Evolutionary conservation across 2,888 invertebrate genomes (phyloP).

Genomic region (Periphyllus acericola): DNA sequence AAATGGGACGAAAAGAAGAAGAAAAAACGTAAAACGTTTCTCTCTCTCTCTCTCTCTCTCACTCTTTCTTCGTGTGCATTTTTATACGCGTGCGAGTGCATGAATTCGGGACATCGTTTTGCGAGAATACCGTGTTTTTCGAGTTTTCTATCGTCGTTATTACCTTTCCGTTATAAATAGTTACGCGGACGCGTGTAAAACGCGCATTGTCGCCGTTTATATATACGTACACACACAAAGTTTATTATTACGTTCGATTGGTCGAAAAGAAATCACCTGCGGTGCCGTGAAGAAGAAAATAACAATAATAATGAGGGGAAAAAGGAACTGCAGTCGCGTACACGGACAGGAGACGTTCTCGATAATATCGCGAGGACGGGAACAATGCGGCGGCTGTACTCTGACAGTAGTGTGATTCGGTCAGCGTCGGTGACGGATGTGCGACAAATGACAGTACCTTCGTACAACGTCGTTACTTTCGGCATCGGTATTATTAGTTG

Average conservation of each 20-base stretch:
- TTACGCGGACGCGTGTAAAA: background rate
- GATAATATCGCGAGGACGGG: background rate
- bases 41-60: background rate
- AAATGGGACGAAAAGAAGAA: background rate
- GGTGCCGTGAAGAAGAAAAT: background rate
- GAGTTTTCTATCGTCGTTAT: background rate
- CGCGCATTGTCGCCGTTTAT: slow-evolving; percentile 14
- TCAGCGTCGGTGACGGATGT: slow-evolving; percentile 1
- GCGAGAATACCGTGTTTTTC: background rate
- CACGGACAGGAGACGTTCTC: background rate
- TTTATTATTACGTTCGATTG: background rate
- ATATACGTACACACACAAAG: background rate
- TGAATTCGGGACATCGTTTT: background rate
- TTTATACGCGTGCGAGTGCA: background rate
- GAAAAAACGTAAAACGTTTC: background rate
- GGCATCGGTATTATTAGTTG: no score
- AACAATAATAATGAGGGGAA: background rate
- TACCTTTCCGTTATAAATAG: background rate
- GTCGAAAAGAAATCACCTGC: slow-evolving; percentile 1
- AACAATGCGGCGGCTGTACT: background rate
- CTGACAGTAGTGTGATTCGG: background rate
- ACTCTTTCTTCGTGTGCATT: background rate
- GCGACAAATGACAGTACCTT: background rate
- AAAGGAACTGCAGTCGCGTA: background rate
- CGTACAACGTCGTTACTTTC: background rate